Evolutionary conservation across 2,797 vertebrate species (phyloP).

Genomic region (Hypotaenidia okinawae): DNA sequence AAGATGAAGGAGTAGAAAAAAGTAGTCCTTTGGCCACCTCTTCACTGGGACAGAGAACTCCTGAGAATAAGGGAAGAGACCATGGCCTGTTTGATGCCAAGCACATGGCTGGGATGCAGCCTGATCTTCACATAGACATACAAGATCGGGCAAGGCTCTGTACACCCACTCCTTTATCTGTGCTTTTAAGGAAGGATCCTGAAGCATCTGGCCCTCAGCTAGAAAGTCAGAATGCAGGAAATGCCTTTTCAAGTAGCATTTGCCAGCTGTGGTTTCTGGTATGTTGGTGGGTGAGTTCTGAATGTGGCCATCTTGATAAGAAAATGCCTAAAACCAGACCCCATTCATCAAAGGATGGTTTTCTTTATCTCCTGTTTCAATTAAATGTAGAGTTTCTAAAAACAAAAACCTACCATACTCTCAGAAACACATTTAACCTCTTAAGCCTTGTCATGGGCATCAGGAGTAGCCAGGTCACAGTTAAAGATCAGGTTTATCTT

Average conservation of each 20-base stretch:
- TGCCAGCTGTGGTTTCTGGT: constrained; percentile 63
- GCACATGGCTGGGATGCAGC: background rate
- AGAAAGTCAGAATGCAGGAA: constrained; percentile 37
- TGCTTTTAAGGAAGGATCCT: background rate
- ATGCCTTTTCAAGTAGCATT: constrained; percentile 17
- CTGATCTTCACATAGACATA: background rate
- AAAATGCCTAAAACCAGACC: constrained; percentile 48
- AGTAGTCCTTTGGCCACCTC: background rate
- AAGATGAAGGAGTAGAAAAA: background rate
- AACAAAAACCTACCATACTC: accelerated
- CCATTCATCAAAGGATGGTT: constrained; percentile 38
- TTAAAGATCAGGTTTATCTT: background rate
- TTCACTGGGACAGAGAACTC: background rate
- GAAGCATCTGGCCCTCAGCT: constrained; percentile 45
- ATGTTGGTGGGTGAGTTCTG: constrained; percentile 63
- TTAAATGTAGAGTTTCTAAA: constrained; percentile 36
- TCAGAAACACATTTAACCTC: background rate
- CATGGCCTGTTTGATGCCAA: background rate
- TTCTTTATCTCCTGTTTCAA: constrained; percentile 31
- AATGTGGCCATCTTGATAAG: constrained; percentile 50
- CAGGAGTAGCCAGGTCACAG: background rate
- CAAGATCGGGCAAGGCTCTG: background rate
- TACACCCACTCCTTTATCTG: background rate
- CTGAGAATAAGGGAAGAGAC: background rate
- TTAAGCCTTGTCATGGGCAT: background rate